Conservation (phyloP, 1,140 invertebrate genomes). For the Melipona quadrifasciata region DNA sequence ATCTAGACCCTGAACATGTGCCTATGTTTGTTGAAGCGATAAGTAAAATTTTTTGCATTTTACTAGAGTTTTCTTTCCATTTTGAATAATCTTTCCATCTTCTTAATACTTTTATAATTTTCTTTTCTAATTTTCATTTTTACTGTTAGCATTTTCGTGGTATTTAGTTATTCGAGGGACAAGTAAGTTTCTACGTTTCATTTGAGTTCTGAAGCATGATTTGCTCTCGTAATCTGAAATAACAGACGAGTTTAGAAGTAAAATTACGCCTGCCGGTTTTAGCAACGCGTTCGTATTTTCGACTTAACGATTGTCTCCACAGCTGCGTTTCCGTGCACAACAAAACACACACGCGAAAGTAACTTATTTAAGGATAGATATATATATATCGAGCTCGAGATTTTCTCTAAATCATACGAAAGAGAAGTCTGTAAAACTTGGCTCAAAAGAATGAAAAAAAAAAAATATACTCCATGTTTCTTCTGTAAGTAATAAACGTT, state of each 20-base stretch:
- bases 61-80: too few species aligned
- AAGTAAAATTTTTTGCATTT: too few species aligned
- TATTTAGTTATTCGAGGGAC: neutral
- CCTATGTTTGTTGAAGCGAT: too few species aligned
- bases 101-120: neutral
- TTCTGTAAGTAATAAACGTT: conserved; percentile 10
- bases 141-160: neutral
- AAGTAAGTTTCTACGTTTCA: neutral
- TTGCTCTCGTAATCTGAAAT: conserved; percentile 16
- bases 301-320: conserved; percentile 27
- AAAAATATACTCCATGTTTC: too few species aligned
- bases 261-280: conserved; percentile 37
- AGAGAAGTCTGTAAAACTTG: neutral
- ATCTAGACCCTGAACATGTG: too few species aligned
- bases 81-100: too few species aligned
- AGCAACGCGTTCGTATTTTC: conserved; percentile 29
- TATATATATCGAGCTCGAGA: neutral
- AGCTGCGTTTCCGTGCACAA: conserved; percentile 31
- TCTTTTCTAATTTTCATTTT: neutral
- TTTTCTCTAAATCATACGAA: neutral
- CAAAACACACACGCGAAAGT: neutral
- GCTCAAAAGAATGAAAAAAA: neutral
- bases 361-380: conserved; percentile 10
- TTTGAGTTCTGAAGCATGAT: too few species aligned
- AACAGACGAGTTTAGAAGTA: conserved; percentile 7